These are phyloP conservation scores for Nymphicus hollandicus DNA, from an alignment of 2,113 vertebrate species.

Conservation along the genomic window DNA sequence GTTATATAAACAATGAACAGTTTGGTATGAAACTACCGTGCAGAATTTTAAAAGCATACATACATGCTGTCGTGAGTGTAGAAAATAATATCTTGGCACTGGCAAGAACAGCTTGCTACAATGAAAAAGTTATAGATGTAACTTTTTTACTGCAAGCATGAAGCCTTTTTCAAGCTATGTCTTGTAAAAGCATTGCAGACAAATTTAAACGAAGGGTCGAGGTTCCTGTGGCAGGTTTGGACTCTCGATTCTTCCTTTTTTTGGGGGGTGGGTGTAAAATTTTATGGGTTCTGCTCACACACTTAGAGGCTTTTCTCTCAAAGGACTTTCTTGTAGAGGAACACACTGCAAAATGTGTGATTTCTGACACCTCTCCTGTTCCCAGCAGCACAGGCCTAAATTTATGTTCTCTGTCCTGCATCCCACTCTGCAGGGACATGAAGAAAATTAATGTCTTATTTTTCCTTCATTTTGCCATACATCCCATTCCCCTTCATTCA, in stretches of 20 bases:
- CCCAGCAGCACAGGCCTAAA: slow-evolving; percentile 59
- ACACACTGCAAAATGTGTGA: slow-evolving; percentile 73
- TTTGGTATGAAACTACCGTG: slow-evolving; percentile 30
- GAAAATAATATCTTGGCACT: slow-evolving; percentile 29
- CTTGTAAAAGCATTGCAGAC: slow-evolving; percentile 53
- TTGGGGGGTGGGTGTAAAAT: slow-evolving; percentile 40
- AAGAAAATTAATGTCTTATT: slow-evolving; percentile 59
- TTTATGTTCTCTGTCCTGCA: slow-evolving; percentile 69
- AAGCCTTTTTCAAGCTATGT: not conserved
- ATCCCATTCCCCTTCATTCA: not conserved
- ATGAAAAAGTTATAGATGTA: slow-evolving; percentile 46
- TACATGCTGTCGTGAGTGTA: not conserved
- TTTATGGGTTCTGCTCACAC: slow-evolving; percentile 66
- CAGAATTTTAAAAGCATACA: not conserved
- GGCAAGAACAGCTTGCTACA: slow-evolving; percentile 20
- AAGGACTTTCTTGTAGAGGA: slow-evolving; percentile 65
- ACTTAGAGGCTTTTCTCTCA: slow-evolving; percentile 69
- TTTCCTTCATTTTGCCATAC: slow-evolving; percentile 23
- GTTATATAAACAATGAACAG: not conserved
- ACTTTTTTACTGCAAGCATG: slow-evolving; percentile 10
- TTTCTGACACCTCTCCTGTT: slow-evolving; percentile 77
- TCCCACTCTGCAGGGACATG: slow-evolving; percentile 53
- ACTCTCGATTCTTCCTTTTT: slow-evolving; percentile 23
- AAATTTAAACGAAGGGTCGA: slow-evolving; percentile 37
- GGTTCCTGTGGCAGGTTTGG: slow-evolving; percentile 53